These are phyloP conservation scores for Drosophila pachea DNA, from an alignment of 1,140 invertebrate genomes.

Conservation along the genomic window DNA sequence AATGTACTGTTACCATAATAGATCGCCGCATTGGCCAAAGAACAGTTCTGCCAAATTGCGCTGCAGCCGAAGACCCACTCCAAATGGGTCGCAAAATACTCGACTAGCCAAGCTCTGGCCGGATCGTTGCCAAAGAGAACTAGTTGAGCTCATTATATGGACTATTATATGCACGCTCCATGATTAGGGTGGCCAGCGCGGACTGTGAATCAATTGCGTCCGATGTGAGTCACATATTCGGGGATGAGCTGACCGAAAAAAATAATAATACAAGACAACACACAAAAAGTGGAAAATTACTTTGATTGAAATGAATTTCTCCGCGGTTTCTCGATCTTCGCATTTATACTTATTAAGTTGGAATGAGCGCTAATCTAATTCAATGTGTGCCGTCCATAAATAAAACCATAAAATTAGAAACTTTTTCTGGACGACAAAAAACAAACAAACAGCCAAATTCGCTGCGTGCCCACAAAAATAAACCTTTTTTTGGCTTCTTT, in stretches of 20 bases:
- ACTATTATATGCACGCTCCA: no score
- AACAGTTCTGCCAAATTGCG: conserved; percentile 11
- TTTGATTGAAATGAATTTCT: conserved; percentile 6
- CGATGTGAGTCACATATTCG: no score
- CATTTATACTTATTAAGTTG: not conserved
- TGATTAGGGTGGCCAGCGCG: not conserved
- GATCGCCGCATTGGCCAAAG: not conserved
- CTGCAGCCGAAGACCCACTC: not conserved
- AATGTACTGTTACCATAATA: conserved; percentile 41
- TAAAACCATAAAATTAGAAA: conserved; percentile 46
- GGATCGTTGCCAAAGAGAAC: not conserved
- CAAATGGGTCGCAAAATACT: not conserved
- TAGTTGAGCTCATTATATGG: no score
- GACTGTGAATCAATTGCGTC: not conserved
- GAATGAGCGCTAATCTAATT: conserved; percentile 28
- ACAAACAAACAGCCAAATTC: conserved; percentile 32
- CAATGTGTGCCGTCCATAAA: conserved; percentile 28
- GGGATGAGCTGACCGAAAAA: no score
- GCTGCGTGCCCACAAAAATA: conserved; percentile 21
- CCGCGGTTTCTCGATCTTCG: conserved; percentile 5
- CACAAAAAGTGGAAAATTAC: not conserved
- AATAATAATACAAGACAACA: not conserved
- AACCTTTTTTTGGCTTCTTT: conserved; percentile 11
- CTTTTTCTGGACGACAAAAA: conserved; percentile 32
- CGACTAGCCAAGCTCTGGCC: not conserved